Evolutionary conservation across 2,888 invertebrate genomes (phyloP).

Genomic region (Halocaridina rubra): DNA sequence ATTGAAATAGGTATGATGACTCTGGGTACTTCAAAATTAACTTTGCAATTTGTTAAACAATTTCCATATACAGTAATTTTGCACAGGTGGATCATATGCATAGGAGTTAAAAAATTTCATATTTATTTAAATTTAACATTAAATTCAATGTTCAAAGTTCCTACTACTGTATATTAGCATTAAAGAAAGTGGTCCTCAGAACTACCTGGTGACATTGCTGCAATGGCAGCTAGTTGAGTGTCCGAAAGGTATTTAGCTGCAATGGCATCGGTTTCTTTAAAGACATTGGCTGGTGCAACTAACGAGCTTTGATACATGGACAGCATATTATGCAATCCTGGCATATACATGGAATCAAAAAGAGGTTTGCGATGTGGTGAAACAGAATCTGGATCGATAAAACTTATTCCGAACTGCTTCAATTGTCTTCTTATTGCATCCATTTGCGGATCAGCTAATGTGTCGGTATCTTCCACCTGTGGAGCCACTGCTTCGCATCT

Average conservation of each 20-base stretch:
- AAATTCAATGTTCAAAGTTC: no score
- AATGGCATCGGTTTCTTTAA: conserved; percentile 17
- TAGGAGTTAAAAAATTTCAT: no score
- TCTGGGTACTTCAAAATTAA: no score
- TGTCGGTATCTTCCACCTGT: no score
- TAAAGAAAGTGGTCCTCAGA: no score
- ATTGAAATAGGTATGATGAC: no score
- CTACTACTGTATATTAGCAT: no score
- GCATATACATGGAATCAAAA: conserved; percentile 36
- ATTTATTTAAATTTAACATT: no score
- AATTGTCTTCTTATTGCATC: conserved; percentile 30
- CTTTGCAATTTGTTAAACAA: no score
- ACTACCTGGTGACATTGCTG: conserved; percentile 37
- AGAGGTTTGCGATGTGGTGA: background rate
- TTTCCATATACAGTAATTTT: no score
- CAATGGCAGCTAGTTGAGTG: conserved; percentile 43
- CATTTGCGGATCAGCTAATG: conserved; percentile 30
- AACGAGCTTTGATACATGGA: conserved; percentile 39
- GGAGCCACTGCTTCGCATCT: no score
- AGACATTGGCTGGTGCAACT: background rate
- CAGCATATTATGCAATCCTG: conserved; percentile 35
- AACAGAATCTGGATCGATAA: conserved; percentile 25
- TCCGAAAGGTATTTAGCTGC: conserved; percentile 48
- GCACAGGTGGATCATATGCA: no score
- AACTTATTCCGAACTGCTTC: conserved; percentile 31